Percentiles rank a stretch among this genome's conserved stretches.
Conservation (phyloP, 2,888 invertebrate genomes). For the Punctoribates punctum region DNA sequence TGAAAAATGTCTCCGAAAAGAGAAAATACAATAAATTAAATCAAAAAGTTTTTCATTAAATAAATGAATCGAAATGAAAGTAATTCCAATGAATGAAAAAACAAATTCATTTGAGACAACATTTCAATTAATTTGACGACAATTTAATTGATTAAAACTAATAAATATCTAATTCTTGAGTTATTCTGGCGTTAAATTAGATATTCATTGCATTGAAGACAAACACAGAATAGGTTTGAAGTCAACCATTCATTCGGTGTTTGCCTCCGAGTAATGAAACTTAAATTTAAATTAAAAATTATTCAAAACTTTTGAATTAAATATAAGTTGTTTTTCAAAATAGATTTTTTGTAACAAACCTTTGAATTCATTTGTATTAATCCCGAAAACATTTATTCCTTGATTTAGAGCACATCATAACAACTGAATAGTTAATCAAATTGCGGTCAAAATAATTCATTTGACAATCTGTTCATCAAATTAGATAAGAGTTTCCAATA, state of each 20-base stretch:
- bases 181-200: not conserved
- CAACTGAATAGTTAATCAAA: too few relatives aligned
- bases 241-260: not conserved
- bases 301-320: not conserved
- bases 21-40: not conserved
- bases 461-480: too few relatives aligned
- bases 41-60: not conserved
- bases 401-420: too few relatives aligned
- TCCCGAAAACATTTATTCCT: too few relatives aligned
- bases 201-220: not conserved
- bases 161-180: slow-evolving; percentile 3
- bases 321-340: not conserved
- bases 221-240: too few relatives aligned
- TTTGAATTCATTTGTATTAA: too few relatives aligned
- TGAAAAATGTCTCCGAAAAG: not conserved
- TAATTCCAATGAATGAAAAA: not conserved
- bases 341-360: too few relatives aligned
- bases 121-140: slow-evolving; percentile 9
- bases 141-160: not conserved
- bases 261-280: slow-evolving; percentile 3
- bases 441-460: too few relatives aligned
- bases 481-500: too few relatives aligned
- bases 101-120: not conserved
- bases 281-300: not conserved
- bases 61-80: not conserved